Evolutionary conservation across 2,113 vertebrate species (phyloP), one percentile per base, ranked within the genome.

Genomic region (Amblyopsis rosae): DNA sequence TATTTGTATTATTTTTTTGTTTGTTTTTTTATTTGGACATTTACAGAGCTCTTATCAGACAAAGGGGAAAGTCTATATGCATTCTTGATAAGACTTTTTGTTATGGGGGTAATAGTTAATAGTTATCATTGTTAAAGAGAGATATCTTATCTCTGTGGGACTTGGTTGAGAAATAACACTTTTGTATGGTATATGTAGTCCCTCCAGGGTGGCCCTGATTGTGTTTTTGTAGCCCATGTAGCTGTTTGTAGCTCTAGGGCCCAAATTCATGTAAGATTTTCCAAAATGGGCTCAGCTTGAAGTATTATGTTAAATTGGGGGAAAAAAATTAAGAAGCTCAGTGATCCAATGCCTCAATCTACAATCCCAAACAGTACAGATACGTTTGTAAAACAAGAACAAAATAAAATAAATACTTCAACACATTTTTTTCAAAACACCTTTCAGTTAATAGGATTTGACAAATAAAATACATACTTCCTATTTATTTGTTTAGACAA

Each of bases 351-450:
- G 75, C 76, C 68, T 73, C 73, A 62, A 65, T 73, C 69, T 80
- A 63, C 69, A 59, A 59, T 67, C 65, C 63, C 60, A 77, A 70
- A 67, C 58, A 81, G 65, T 55, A 67, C 66, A 76, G 60, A 33
- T 80, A 67, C 65, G 71, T 70, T 55, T 72, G 65, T 62, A 49
- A 73, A 84, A 84, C 67, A 15, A 69, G 35, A 72, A 86, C 64
- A 69, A 70, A 69, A 70, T 73, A 73, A 71, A 90, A 92, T 90
- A 90, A 92, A 90, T 86, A 91, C 62, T 50, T 67, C 59, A 83
- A 83, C 67, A 84, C 61, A 69, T 62, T 67, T 69, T 67, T 77
- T 73, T 72, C 71, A 79, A 83, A 79, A 82, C 66, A 64, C 49
- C 35, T 78, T 79, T 51, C 75, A 75, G 64, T 77, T 83, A 60